Evolutionary conservation across 2,888 invertebrate species (phyloP), one percentile per base, ranked within the genome.

Genomic region (Tridacna crocea): DNA sequence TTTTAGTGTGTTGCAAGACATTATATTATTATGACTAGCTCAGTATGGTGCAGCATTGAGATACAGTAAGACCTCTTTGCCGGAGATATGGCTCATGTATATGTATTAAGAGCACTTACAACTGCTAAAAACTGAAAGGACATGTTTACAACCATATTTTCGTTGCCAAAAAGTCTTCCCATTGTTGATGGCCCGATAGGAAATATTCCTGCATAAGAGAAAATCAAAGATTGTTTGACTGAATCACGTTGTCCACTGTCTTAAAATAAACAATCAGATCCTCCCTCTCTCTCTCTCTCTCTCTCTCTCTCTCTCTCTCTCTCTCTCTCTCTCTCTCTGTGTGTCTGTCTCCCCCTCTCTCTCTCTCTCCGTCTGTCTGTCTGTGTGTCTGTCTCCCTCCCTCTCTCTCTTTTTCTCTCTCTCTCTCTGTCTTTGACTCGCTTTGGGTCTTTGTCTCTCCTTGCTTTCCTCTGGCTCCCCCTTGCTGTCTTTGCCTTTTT

Each of bases 121-220:
- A 82, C 68, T 4, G 78, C 82, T 17, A 78, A 27, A 24, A 75
- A 79, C 12, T 73, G 27, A 47, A 82, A 75, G 0, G 77, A 79
- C 58, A 75, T 77, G 46, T 72, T 75, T 15, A 85, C 63, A 8
- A 77, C 77, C 77, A 85, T 82, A 51, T 85, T 80, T 17, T 82
- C 77, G 6, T 68, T 60, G 24, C 85, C 85, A 51, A 80, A 85
- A 48, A 85, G 47, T 55, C 78, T 77, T 12, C 70, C 82, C 65
- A 85, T 68, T 8, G 80, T 73, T n/a, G 80, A 68, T 15, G 85
- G 82, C 0, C 68, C 61, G 19, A 79, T 70, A 12, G 82, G 61
- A 70, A 74, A 80, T 19, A 85, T 75, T 36, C 68, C 78, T 75
- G 47, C 11, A 75, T 36, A 48, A 47, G 24, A 61, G 15, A 70